Conservation (phyloP, 1,140 invertebrate genomes). For the Mylabris phalerata region DNA sequence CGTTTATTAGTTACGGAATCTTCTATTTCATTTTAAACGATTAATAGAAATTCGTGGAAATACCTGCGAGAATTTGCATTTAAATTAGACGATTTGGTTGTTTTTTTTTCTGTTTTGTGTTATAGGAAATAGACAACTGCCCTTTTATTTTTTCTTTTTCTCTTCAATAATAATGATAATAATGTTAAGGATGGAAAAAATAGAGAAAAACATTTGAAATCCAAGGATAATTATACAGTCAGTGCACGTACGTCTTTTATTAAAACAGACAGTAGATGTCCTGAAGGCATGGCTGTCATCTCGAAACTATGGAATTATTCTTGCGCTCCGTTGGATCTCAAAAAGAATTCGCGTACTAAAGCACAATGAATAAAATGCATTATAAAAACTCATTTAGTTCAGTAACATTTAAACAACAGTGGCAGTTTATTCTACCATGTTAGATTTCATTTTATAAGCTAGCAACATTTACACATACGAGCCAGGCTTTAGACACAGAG, state of each 20-base stretch:
- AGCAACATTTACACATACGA: not conserved
- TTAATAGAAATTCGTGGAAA: conserved; percentile 2
- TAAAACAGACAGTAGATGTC: conserved; percentile 21
- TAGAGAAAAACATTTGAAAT: not conserved
- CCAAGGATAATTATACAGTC: conserved; percentile 7
- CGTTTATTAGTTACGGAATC: conserved; percentile 3
- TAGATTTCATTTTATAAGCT: not conserved
- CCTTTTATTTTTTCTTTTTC: no score
- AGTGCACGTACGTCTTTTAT: conserved; percentile 14
- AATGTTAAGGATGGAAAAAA: conserved; percentile 1
- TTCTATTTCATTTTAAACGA: not conserved
- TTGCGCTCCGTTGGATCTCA: conserved; percentile 18
- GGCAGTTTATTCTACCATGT: conserved; percentile 7
- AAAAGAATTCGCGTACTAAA: conserved; percentile 26
- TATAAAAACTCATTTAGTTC: conserved; percentile 22
- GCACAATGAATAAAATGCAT: conserved; percentile 22
- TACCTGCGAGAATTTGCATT: conserved; percentile 11
- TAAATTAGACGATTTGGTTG: not conserved
- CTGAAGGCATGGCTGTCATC: conserved; percentile 22
- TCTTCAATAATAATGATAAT: no score
- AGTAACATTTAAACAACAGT: conserved; percentile 2
- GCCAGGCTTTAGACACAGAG: no score
- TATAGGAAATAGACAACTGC: no score
- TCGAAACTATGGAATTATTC: conserved; percentile 26
- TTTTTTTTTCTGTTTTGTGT: no score